These are phyloP conservation scores for Periplaneta americana DNA, from an alignment of 1,140 invertebrate genomes.

Conservation along the genomic window DNA sequence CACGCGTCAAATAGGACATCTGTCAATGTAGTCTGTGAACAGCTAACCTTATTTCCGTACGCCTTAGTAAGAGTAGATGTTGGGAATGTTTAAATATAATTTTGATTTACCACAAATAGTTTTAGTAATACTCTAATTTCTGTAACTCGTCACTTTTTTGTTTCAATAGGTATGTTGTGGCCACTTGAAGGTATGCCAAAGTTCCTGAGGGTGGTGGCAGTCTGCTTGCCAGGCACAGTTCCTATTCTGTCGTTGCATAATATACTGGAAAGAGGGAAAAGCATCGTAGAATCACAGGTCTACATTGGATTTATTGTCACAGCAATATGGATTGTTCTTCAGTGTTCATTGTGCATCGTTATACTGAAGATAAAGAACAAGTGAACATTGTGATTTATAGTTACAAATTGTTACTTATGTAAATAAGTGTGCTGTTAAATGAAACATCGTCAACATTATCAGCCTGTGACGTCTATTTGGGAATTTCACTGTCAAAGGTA, in stretches of 20 bases:
- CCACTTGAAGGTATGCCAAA: conserved; percentile 48
- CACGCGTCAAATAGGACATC: too few relatives aligned
- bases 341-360: not conserved
- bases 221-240: conserved; percentile 58
- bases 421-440: too few relatives aligned
- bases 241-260: conserved; percentile 55
- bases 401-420: too few relatives aligned
- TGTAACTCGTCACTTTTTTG: not conserved
- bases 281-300: conserved; percentile 47
- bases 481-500: too few relatives aligned
- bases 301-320: conserved; percentile 53
- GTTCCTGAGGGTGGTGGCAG: conserved; percentile 47
- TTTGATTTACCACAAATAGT: too few relatives aligned
- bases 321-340: conserved; percentile 40
- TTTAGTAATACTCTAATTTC: too few relatives aligned
- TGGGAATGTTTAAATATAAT: too few relatives aligned
- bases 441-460: too few relatives aligned
- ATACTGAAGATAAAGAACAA: not conserved
- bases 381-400: not conserved
- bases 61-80: too few relatives aligned
- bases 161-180: not conserved
- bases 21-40: too few relatives aligned
- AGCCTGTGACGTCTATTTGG: too few relatives aligned
- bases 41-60: too few relatives aligned
- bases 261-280: conserved; percentile 54